Percentiles rank a stretch among this genome's conserved stretches.
phyloP scores from a whole-genome alignment of 2,797 vertebrate species.

The Vireo griseus region DNA sequence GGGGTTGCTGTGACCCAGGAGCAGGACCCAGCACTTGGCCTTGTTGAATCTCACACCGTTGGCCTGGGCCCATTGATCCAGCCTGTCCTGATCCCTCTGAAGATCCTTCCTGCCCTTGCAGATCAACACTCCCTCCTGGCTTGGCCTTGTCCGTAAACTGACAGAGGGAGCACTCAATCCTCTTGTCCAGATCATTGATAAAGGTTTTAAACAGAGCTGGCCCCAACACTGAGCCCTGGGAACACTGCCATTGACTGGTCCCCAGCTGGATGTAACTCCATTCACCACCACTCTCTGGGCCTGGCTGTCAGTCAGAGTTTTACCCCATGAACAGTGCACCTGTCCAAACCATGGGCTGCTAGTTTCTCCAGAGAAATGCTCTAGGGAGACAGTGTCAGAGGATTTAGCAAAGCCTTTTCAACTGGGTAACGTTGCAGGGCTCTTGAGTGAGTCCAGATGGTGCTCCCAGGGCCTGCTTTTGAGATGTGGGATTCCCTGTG shows the following conservation, averaged over 20 bases:
- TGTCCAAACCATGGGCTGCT: background rate
- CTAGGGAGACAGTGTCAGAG: background rate
- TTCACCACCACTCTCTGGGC: background rate
- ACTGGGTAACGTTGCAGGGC: background rate
- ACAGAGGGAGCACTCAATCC: background rate
- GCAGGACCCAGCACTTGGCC: background rate
- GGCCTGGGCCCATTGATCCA: background rate
- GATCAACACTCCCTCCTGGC: background rate
- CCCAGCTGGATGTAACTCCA: background rate
- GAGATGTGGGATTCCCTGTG: background rate
- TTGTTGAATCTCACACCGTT: background rate
- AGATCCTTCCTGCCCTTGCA: background rate
- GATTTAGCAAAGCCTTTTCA: background rate
- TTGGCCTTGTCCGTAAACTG: background rate
- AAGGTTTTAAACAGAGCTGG: background rate
- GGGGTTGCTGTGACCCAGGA: background rate
- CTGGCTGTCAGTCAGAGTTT: background rate
- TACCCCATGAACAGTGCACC: accelerated
- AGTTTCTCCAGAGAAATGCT: background rate
- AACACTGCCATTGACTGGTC: background rate
- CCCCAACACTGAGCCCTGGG: background rate
- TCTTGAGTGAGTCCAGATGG: background rate
- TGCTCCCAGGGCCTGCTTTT: background rate
- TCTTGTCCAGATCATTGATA: background rate
- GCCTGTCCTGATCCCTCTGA: background rate